Base-by-base conservation (phyloP, 2,113 vertebrate species). In the Stercorarius parasiticus region DNA sequence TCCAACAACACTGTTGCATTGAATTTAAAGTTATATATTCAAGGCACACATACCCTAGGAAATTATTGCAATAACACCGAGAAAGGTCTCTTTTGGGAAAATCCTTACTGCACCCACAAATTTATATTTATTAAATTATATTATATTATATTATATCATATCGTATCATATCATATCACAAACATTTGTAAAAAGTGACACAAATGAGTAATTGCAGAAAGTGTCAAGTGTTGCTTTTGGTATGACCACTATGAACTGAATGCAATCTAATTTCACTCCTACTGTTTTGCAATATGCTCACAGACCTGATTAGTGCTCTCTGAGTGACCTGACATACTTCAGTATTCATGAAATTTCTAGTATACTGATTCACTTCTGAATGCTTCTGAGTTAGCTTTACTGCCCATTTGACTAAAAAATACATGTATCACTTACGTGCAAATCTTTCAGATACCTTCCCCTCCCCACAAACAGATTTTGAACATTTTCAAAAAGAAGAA, bases 201-300 rank as follows among this genome's bases (percentile, higher is more conserved):
- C 14, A 61, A 86, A 79, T 79, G 84, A 96, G 40, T 82, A 82
- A 97, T 69, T 85, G 67, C 78, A 90, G 56, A 42, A 86, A 79
- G 78, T 69, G 78, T 56, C 81, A 91, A 82, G 36, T 82, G 81
- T 22, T 91, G 56, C 36, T 91, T 82, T 94, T 94, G 90, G 86
- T 71, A 96, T 88, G 92, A 95, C 26, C 82, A 62, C 47, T 95
- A 93, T 86, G 90, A 97, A 82, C 65, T 83, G 92, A 95, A 89
- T 81, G 82, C 26, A 93, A 82, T 78, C 58, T 91, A 78, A 95
- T 90, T 93, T 95, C 84, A 82, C 89, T 94, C 94, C 90, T 94
- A 82, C 91, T 79, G 77, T 42, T 96, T 45, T 87, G 72, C 7
- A 86, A 84, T 94, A 56, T 74, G 52, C 67, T 90, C 53, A 40